These are phyloP conservation scores for Eubucco bourcierii DNA, from an alignment of 2,113 vertebrate genomes.

Conservation along the genomic window DNA sequence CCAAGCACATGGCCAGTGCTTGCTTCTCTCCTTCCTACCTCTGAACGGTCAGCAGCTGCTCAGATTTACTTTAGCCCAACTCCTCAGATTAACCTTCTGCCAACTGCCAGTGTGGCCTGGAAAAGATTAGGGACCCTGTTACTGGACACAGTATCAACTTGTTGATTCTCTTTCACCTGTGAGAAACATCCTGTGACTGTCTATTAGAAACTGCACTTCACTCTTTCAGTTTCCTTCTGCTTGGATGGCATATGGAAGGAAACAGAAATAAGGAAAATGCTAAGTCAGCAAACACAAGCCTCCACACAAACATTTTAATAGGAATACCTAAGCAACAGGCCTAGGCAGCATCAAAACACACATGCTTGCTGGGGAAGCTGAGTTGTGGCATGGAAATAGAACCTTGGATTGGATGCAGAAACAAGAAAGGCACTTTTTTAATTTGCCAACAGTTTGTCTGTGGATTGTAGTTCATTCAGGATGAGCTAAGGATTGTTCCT, in stretches of 20 bases:
- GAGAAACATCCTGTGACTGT: not conserved
- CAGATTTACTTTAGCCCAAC: not conserved
- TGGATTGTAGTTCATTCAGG: not conserved
- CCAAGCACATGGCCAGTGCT: not conserved
- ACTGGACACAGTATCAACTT: not conserved
- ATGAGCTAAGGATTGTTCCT: not conserved
- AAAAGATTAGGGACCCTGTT: not conserved
- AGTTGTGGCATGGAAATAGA: not conserved
- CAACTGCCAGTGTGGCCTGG: not conserved
- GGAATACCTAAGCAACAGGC: not conserved
- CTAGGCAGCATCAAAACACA: not conserved
- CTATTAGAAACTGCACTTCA: not conserved
- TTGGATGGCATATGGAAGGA: not conserved
- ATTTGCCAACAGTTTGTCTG: not conserved
- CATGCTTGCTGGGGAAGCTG: not conserved
- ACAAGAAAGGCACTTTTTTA: not conserved
- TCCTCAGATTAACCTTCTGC: not conserved
- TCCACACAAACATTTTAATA: not conserved
- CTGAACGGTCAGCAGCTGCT: not conserved
- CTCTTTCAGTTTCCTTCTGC: not conserved
- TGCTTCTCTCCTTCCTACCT: not conserved
- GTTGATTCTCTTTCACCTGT: not conserved
- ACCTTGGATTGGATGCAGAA: not conserved
- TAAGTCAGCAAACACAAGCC: not conserved
- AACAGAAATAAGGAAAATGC: slow-evolving; percentile 1